Conservation (phyloP, 2,113 vertebrate species). For the Tachuris rubrigastra region DNA sequence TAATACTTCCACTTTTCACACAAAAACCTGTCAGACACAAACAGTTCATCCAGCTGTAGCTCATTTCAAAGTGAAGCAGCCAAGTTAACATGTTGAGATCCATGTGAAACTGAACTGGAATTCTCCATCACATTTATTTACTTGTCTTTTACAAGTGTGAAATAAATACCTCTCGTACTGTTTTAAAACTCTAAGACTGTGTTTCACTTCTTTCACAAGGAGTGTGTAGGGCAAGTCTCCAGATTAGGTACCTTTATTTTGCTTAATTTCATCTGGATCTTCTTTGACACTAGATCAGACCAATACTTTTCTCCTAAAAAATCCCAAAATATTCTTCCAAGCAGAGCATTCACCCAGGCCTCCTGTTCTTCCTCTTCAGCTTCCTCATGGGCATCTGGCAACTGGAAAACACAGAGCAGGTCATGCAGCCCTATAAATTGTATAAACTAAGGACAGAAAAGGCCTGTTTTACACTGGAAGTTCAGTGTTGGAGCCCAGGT, state of each 20-base stretch:
- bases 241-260: constrained; percentile 89
- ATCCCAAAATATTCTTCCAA: constrained; percentile 97
- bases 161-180: neutral
- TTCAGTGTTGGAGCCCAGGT: neutral
- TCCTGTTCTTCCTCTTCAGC: constrained; percentile 81
- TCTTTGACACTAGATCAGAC: constrained; percentile 95
- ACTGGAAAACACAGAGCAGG: constrained; percentile 71
- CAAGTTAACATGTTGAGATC: neutral
- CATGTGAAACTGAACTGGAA: neutral
- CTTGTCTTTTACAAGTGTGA: neutral
- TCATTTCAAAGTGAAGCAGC: neutral
- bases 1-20: neutral
- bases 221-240: neutral
- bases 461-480: neutral
- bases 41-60: neutral
- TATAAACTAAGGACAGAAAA: neutral
- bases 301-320: constrained; percentile 98
- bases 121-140: neutral
- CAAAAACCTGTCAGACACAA: neutral
- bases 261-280: constrained; percentile 99
- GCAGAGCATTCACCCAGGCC: constrained; percentile 94
- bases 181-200: neutral
- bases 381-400: constrained; percentile 61
- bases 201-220: neutral
- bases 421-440: neutral